Evolutionary conservation across 1,140 invertebrate species (phyloP), one percentile per base, ranked within the genome.

Genomic region (Pissodes strobi): DNA sequence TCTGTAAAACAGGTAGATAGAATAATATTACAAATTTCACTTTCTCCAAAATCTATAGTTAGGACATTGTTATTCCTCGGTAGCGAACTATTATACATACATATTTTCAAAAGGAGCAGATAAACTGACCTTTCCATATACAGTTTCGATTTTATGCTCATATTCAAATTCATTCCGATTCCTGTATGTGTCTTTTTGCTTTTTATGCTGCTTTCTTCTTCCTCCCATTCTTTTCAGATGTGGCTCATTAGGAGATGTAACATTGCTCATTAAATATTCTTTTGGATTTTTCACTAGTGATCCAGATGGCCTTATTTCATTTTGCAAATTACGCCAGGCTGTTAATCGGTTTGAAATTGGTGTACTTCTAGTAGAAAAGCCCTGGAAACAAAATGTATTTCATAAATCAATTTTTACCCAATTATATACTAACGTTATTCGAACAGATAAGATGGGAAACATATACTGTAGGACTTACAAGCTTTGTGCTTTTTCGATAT

Each of bases 311-410:
- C 83, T 83, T 5, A 87, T 88, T 69, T 89, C 87, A 71, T 92
- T 87, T 43, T 89, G 80, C 37, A 95, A 84, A 81, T 94, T 94
- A 72, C 89, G 82, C 90, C 91, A 95, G 18, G 93, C 85, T 52
- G 88, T 88, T 55, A 92, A 78, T 48, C 92, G 83, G 73, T 91
- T 83, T 13, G 90, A 85, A 72, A 95, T 82, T 41, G 82, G 79
- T 9, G 93, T 95, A 13, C 92, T 92, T 69, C 93, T 83, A n/a
- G 92, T 89, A 79, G 95, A 92, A 81, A 96, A 97, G 8, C 94
- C 94, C 76, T 77, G 30, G 18, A 25, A 25, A 53, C 58, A 57
- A n/a, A 10, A 49, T 19, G n/a, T n/a, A n/a, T n/a, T n/a, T n/a
- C n/a, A n/a, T n/a, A n/a, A n/a, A n/a, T n/a, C n/a, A n/a, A n/a